Base-by-base conservation (phyloP, 2,888 invertebrate genomes). In the Clusia tigrina region DNA sequence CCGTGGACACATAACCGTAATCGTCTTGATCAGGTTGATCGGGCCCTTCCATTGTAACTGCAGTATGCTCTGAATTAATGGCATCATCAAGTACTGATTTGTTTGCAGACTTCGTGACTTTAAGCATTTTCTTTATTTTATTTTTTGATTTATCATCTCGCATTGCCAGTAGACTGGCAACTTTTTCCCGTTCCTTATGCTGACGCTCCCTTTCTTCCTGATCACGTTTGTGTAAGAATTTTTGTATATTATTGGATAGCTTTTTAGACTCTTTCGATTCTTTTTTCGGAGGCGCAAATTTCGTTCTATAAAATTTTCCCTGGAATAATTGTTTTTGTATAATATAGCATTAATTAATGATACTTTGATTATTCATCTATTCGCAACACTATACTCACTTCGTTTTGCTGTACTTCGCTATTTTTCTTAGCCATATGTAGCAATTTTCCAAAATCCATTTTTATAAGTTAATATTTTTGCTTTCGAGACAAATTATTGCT, bases 11-110 rank as follows among this genome's bases (percentile, higher is more conserved):
- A 78, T 94, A 95, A 0, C 95, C 95, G 78, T 95, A 95, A 78
- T 95, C 95, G 84, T 95, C 95, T 78, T 94, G 93, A 74, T 95
- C 95, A 0, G 93, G 92, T 75, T 94, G 93, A 1, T 90, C 88
- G 0, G 90, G 89, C 0, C 92, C 93, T 55, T 88, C 87, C 37
- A 89, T 82, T 0, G 92, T 92, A 2, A 92, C 88, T 2, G 91
- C 90, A 15, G 92, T 92, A 71, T 93, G 89, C 26, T 91, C 88
- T 70, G 87, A 86, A 75, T 93, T 91, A 23, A 91, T 85, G 1
- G 94, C 94, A 86, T 95, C 95, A 51, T 89, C 90, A 67, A 95
- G 84, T 1, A 92, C 94, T 2, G 94, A 90, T 78, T 94, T 94
- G 80, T 94, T 94, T 0, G 95, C 94, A 5, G 94, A 92, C 83